Conservation (phyloP, 2,113 vertebrate genomes). For the Oryzias melastigma region DNA sequence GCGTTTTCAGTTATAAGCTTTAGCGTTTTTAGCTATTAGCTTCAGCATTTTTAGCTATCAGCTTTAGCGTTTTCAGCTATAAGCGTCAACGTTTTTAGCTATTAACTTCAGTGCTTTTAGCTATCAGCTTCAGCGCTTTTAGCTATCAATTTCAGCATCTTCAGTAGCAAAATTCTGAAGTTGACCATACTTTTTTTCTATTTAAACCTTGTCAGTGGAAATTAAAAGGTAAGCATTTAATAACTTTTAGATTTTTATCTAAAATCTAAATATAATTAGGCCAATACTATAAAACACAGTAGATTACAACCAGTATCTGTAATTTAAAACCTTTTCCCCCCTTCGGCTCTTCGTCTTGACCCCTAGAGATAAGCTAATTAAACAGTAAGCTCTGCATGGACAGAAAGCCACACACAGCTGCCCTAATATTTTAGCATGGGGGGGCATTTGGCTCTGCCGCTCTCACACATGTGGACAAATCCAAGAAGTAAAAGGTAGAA, state of each 20-base stretch:
- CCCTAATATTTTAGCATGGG: conserved; percentile 39
- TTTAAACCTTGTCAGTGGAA: background rate
- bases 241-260: background rate
- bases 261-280: too few relatives aligned
- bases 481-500: conserved; percentile 57
- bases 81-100: too few relatives aligned
- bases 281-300: too few relatives aligned
- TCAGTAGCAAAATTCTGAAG: too few relatives aligned
- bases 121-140: too few relatives aligned
- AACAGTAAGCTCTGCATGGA: conserved; percentile 47
- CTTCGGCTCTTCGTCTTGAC: conserved; percentile 12
- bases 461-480: conserved; percentile 41
- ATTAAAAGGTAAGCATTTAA: background rate
- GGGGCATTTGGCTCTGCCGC: conserved; percentile 13
- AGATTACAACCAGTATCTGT: conserved; percentile 54
- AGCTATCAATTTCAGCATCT: too few relatives aligned
- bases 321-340: conserved; percentile 27
- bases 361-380: conserved; percentile 71
- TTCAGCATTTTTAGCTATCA: too few relatives aligned
- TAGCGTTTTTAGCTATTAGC: too few relatives aligned
- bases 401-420: conserved; percentile 66
- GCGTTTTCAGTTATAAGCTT: too few relatives aligned
- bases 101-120: too few relatives aligned
- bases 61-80: too few relatives aligned
- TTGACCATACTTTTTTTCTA: background rate